phyloP scores from a whole-genome alignment of 2,888 invertebrate genomes.

The Andricus quercusramuli region DNA sequence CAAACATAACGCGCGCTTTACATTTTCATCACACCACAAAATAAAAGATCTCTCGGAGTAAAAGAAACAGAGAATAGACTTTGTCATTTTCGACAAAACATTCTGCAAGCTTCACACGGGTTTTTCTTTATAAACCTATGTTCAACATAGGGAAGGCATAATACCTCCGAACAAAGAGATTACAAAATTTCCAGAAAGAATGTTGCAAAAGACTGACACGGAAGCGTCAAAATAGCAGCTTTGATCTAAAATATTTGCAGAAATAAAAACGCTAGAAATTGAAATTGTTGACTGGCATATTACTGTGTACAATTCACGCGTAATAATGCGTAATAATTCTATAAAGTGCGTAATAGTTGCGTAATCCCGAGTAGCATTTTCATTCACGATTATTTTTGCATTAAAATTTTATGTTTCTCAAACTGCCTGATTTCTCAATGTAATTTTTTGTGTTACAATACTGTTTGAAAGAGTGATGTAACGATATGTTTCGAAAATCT shows the following conservation, averaged over 20 bases:
- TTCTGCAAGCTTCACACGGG: conserved; percentile 10
- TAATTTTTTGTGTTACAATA: too few relatives aligned
- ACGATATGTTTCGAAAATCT: too few relatives aligned
- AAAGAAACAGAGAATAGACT: conserved; percentile 28
- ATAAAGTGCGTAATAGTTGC: too few relatives aligned
- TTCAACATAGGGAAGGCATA: neutral
- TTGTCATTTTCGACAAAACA: conserved; percentile 36
- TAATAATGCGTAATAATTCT: too few relatives aligned
- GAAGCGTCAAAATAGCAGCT: neutral
- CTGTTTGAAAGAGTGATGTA: too few relatives aligned
- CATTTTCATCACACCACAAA: conserved; percentile 33
- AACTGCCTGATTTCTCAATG: too few relatives aligned
- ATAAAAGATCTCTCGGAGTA: conserved; percentile 10
- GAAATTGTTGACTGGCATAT: neutral
- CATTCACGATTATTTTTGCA: too few relatives aligned
- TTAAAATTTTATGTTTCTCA: too few relatives aligned
- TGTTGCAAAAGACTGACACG: neutral
- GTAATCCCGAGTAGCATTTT: too few relatives aligned
- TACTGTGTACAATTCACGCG: too few relatives aligned
- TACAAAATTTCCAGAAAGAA: neutral
- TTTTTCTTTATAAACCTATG: conserved; percentile 19
- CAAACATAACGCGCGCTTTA: conserved; percentile 3
- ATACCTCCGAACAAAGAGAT: neutral
- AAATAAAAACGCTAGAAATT: neutral
- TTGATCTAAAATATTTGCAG: neutral